Evolutionary conservation across 2,888 invertebrate species (phyloP), one percentile per base, ranked within the genome.

Genomic region (Glyphotaelius pellucidus): DNA sequence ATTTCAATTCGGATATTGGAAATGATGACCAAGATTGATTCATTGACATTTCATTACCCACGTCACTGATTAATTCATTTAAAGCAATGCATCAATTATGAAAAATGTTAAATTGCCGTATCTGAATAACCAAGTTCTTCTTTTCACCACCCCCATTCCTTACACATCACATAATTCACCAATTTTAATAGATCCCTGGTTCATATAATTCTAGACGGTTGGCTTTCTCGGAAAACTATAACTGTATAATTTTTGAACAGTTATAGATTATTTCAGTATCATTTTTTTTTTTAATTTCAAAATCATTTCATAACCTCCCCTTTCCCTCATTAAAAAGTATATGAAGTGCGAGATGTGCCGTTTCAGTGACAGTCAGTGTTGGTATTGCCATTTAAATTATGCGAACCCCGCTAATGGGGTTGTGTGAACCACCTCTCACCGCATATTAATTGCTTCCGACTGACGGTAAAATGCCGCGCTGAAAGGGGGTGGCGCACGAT

Each of bases 361-460:
- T 67, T 67, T 67, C 52, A 67, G 67, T 67, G 67, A 9, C 67
- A 67, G 14, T n/a, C 52, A 19, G 42, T 52, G 35, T 87, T 19
- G 19, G 87, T 87, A 47, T 42, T 86, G 86, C 86, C 86, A 47
- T 86, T 86, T 86, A n/a, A 25, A 30, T 38, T 30, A 42, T 38
- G 42, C 30, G 14, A n/a, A 42, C 86, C 30, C 38, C 86, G 15
- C 86, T 42, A 42, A 42, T 86, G 42, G 86, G 42, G 42, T 42
- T 86, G 86, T 86, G 86, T 86, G 30, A 86, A 86, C 38, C 86
- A 42, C 86, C 86, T 86, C 42, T 86, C n/a, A n/a, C 85, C 85
- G 85, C 85, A 85, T 85, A 42, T 42, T 86, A 47, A 86, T 86
- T 86, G 42, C 47, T 47, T 86, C 86, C 86, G 86, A n/a, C 42